phyloP scores from a whole-genome alignment of 1,140 invertebrate genomes.

The Saccostrea cuccullata region DNA sequence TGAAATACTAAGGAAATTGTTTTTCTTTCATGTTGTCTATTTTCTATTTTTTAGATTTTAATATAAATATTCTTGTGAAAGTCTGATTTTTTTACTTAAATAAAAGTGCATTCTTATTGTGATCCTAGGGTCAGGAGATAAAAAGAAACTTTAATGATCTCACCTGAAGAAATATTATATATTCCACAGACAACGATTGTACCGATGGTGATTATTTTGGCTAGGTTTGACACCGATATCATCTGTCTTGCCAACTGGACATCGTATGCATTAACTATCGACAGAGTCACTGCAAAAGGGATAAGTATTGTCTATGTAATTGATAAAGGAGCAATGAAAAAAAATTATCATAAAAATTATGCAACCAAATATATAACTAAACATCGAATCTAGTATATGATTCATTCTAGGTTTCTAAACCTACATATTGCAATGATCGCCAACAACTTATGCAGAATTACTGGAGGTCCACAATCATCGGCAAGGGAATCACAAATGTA shows the following conservation, averaged over 20 bases:
- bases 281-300: constrained; percentile 58
- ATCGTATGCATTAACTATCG: constrained; percentile 62
- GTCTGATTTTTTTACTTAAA: too few relatives aligned
- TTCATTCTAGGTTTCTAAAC: constrained; percentile 38
- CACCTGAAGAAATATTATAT: constrained; percentile 58
- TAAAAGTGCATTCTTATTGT: too few relatives aligned
- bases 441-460: constrained; percentile 51
- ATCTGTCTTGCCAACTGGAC: constrained; percentile 61
- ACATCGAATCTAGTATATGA: not conserved
- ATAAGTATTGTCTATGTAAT: too few relatives aligned
- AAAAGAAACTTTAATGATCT: not conserved
- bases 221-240: constrained; percentile 62
- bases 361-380: too few relatives aligned
- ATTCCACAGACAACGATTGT: constrained; percentile 62
- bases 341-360: too few relatives aligned
- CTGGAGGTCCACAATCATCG: constrained; percentile 63
- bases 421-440: constrained; percentile 61
- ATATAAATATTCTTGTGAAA: too few relatives aligned
- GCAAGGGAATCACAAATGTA: constrained; percentile 62
- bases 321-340: too few relatives aligned
- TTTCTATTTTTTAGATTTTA: too few relatives aligned
- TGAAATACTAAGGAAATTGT: too few relatives aligned
- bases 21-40: too few relatives aligned
- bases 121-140: too few relatives aligned
- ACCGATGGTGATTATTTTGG: constrained; percentile 58